Percentiles rank a stretch among this genome's conserved stretches.
These are phyloP conservation scores for Balearica regulorum DNA, from an alignment of 2,797 vertebrate species.

Conservation along the genomic window DNA sequence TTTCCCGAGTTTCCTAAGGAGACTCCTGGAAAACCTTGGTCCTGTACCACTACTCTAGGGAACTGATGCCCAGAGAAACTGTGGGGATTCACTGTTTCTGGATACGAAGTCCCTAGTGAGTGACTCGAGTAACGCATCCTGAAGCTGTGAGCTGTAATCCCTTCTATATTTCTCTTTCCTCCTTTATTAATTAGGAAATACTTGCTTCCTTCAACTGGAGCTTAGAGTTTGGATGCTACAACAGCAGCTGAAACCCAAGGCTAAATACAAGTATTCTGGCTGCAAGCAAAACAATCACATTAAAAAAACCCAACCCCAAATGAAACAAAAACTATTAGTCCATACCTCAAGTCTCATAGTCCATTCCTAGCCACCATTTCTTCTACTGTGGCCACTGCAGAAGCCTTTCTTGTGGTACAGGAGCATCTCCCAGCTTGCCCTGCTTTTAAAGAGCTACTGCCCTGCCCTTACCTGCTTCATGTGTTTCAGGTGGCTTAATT, in stretches of 20 bases:
- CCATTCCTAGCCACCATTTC: neutral
- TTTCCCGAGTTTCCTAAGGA: neutral
- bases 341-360: neutral
- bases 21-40: neutral
- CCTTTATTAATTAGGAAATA: neutral
- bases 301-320: neutral
- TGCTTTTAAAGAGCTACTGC: neutral
- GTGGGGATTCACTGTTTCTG: neutral
- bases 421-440: neutral
- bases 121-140: accelerated
- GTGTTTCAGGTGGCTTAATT: neutral
- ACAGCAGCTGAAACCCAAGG: neutral
- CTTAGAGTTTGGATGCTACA: neutral
- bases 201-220: neutral
- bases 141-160: neutral
- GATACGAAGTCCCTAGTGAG: neutral
- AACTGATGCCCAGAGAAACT: neutral
- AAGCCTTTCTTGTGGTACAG: neutral
- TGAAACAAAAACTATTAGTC: accelerated
- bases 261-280: neutral
- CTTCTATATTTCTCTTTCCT: neutral
- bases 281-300: neutral
- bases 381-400: accelerated
- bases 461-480: neutral
- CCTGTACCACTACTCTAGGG: neutral